Conservation (phyloP, 2,888 invertebrate genomes). For the Sesamia inferens region DNA sequence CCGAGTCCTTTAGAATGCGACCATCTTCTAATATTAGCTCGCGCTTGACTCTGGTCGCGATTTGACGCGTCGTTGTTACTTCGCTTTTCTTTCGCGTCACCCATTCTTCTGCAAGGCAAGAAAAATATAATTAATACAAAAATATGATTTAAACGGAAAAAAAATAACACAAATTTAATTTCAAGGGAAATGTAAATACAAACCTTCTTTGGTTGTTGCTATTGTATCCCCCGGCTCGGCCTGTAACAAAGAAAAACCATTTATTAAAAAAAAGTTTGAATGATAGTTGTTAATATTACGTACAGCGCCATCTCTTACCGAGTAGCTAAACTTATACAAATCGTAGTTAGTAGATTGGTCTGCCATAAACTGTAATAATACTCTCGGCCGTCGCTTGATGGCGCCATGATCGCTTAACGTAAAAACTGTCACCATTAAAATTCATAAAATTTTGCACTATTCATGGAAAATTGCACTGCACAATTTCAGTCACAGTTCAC, state of each 20-base stretch:
- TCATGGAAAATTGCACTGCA: conserved; percentile 59
- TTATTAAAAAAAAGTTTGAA: not conserved
- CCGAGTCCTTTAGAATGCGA: conserved; percentile 96
- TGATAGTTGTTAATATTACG: not conserved
- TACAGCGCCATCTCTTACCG: conserved; percentile 87
- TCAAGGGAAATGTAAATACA: conserved; percentile 13
- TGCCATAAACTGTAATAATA: conserved; percentile 84
- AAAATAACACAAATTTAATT: too few species aligned
- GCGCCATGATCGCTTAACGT: conserved; percentile 90
- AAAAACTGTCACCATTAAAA: conserved; percentile 92
- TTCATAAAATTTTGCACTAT: conserved; percentile 78
- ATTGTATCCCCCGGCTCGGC: conserved; percentile 94
- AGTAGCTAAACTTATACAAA: conserved; percentile 79
- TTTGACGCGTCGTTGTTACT: conserved; percentile 96
- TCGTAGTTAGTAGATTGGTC: conserved; percentile 71
- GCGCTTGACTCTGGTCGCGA: conserved; percentile 96
- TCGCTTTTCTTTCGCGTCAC: conserved; percentile 97
- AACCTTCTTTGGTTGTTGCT: conserved; percentile 97
- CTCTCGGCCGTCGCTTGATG: conserved; percentile 90
- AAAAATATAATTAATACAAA: not conserved
- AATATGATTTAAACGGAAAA: not conserved
- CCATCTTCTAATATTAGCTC: conserved; percentile 97
- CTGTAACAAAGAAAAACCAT: conserved; percentile 81
- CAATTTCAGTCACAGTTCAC: conserved; percentile 50
- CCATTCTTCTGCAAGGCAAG: conserved; percentile 94